A percentile compares a stretch with the other conserved stretches of the same genome.
Evolutionary conservation across 2,113 vertebrate species (phyloP).

Genomic region (Morone saxatilis): DNA sequence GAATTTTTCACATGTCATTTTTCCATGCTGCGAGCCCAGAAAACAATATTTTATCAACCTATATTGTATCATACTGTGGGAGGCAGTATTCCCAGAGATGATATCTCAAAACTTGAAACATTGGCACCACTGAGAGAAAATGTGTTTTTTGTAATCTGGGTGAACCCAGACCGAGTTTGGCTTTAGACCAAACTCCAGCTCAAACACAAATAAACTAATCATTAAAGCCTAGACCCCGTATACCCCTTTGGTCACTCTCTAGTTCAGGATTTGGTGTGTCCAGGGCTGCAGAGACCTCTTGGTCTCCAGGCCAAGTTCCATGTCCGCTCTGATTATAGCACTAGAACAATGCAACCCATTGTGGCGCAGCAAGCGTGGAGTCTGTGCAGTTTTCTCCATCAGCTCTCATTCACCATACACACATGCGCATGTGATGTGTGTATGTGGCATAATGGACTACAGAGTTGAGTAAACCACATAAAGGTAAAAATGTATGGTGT

Average conservation of each 20-base stretch:
- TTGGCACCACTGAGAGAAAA: not conserved
- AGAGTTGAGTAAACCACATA: constrained; percentile 60
- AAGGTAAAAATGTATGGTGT: constrained; percentile 68
- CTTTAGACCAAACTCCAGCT: not conserved
- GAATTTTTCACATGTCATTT: not conserved
- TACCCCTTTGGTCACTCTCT: constrained; percentile 46
- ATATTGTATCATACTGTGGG: too few species aligned
- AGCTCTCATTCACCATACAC: constrained; percentile 62
- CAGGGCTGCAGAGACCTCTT: constrained; percentile 79
- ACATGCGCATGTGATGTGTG: not conserved
- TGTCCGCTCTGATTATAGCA: constrained; percentile 84
- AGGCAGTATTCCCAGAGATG: not conserved
- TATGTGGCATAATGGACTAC: constrained; percentile 47
- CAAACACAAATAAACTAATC: not conserved
- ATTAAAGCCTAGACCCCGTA: constrained; percentile 28
- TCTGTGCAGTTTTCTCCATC: constrained; percentile 68
- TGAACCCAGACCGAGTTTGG: not conserved
- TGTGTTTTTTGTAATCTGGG: not conserved
- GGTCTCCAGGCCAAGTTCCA: constrained; percentile 81
- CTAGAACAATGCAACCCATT: constrained; percentile 85
- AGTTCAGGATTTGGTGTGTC: constrained; percentile 73
- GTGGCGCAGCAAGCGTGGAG: constrained; percentile 73
- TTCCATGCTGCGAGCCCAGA: not conserved
- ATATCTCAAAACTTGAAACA: not conserved
- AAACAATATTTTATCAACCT: not conserved